Conservation (phyloP, 2,888 invertebrate species). For the Plebejus anna region DNA sequence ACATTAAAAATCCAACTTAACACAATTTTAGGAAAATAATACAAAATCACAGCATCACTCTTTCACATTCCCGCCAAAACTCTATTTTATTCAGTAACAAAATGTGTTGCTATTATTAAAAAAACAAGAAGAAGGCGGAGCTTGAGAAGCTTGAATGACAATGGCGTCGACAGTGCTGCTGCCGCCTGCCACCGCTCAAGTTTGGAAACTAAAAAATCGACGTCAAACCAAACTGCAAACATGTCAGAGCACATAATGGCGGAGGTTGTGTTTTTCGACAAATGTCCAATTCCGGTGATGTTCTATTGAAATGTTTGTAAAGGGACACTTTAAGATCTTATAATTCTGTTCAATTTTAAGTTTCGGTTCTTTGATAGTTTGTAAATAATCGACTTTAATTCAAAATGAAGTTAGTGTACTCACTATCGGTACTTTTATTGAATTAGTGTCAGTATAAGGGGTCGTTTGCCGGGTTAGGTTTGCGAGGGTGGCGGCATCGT, state of each 20-base stretch:
- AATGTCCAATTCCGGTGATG: conserved; percentile 50
- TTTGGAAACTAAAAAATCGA: conserved; percentile 58
- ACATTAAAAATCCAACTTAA: too few species aligned
- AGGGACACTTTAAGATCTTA: conserved; percentile 38
- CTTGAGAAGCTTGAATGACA: not conserved
- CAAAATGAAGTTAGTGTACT: conserved; percentile 51
- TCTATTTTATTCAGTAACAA: too few species aligned
- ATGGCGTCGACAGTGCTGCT: conserved; percentile 43
- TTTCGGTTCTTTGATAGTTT: conserved; percentile 33
- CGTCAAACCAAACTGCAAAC: conserved; percentile 57
- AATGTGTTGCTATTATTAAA: not conserved
- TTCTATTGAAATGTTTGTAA: conserved; percentile 43
- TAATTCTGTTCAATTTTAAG: conserved; percentile 29
- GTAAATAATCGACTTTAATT: conserved; percentile 35
- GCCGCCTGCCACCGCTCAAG: conserved; percentile 39
- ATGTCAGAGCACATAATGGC: conserved; percentile 58
- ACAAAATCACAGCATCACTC: too few species aligned
- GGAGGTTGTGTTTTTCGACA: conserved; percentile 65
- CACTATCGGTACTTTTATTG: conserved; percentile 55
- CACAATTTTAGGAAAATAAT: too few species aligned
- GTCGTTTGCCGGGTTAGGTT: conserved; percentile 56
- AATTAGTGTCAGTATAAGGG: conserved; percentile 51
- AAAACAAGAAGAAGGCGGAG: not conserved
- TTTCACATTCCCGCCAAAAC: too few species aligned
- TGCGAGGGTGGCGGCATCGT: conserved; percentile 83